Evolutionary conservation across 1,140 invertebrate genomes (phyloP), one percentile per base, ranked within the genome.

Genomic region (Callitettix versicolor): DNA sequence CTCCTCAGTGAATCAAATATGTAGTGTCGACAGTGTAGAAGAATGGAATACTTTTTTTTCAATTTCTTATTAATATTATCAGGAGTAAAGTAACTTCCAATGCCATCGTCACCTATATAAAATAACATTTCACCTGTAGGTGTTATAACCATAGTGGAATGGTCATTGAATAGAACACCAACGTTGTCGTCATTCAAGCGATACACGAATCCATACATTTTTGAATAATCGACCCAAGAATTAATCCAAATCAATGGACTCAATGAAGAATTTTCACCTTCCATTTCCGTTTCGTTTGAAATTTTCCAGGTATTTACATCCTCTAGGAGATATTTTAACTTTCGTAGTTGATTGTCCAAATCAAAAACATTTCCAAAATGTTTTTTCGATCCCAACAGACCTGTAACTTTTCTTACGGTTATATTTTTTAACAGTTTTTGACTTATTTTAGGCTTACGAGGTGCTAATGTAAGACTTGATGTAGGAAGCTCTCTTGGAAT

Each of bases 171-270:
- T 0, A 84, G 70, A 14, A 84, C 79, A 14, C 83, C 82, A 47
- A 84, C 76, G 57, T 77, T 77, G 56, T 77, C 77, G 62, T 86
- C 82, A 53, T 79, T 82, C 5, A 86, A 66, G 60, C 84, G 80
- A 64, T 84, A 86, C 18, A 80, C 82, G 56, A 86, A 75, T 5
- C 84, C 84, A 62, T 86, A 85, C 58, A 84, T 84, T 66, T 86
- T 83, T 1, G 81, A 82, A 64, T 85, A 86, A 67, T 86, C 84
- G 40, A 86, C 82, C 84, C 84, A 86, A 15, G 54, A 55, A 38
- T 55, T 55, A 15, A 55, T 34, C 54, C 54, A 55, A 24, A 48
- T 41, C 14, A 55, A 49, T 1, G 54, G 46, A 5, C 20, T 11
- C 18, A 34, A 24, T 24, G 20, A 26, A 22, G 54, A 38, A 26